phyloP scores from a whole-genome alignment of 2,888 invertebrate genomes.

The Petrophora chlorosata region DNA sequence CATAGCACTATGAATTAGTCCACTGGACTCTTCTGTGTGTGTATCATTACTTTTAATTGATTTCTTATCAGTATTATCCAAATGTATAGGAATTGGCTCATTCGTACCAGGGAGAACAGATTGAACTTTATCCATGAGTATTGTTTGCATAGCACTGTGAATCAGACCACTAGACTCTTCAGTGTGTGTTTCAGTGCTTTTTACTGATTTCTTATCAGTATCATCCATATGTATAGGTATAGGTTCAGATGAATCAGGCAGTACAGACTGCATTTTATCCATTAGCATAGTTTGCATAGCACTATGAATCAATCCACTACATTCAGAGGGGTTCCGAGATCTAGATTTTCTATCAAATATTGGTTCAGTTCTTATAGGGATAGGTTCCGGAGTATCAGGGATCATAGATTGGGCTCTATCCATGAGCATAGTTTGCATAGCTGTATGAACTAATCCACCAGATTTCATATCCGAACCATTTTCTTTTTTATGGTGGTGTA shows the following conservation, averaged over 20 bases:
- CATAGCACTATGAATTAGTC: constrained; percentile 26
- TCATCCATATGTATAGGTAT: constrained; percentile 13
- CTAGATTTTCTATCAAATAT: constrained; percentile 13
- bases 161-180: constrained; percentile 28
- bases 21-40: constrained; percentile 8
- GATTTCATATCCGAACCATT: constrained; percentile 43
- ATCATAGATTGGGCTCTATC: constrained; percentile 74
- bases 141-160: constrained; percentile 32
- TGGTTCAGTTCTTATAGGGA: constrained; percentile 31
- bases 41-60: constrained; percentile 1
- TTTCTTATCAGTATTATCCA: constrained; percentile 12
- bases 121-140: constrained; percentile 38
- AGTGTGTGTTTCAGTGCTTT: neutral
- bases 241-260: constrained; percentile 17
- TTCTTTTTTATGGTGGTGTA: constrained; percentile 19
- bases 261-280: constrained; percentile 58
- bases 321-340: constrained; percentile 22
- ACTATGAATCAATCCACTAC: constrained; percentile 60
- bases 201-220: constrained; percentile 2
- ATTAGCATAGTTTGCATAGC: constrained; percentile 79
- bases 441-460: constrained; percentile 70
- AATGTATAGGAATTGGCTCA: constrained; percentile 28
- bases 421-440: constrained; percentile 80
- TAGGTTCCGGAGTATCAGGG: constrained; percentile 52
- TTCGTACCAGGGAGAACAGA: constrained; percentile 31